Evolutionary conservation across 2,113 vertebrate species (phyloP).

Genomic region (Lepisosteus osseus): DNA sequence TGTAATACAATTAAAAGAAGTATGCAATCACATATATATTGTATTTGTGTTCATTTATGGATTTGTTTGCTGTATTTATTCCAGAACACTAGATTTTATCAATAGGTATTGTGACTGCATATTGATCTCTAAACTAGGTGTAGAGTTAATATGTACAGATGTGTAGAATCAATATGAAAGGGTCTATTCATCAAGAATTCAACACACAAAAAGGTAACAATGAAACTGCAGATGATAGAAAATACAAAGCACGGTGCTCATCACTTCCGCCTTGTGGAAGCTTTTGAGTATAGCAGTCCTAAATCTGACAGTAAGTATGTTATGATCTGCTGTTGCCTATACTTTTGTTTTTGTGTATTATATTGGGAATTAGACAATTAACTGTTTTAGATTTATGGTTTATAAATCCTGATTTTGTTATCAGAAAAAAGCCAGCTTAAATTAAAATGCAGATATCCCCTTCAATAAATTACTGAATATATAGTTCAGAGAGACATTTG

Average conservation of each 20-base stretch:
- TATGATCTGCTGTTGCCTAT: constrained; percentile 12
- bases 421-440: too few species aligned
- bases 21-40: too few species aligned
- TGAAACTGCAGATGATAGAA: constrained; percentile 18
- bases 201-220: background rate
- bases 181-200: background rate
- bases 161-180: background rate
- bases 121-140: background rate
- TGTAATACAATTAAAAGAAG: too few species aligned
- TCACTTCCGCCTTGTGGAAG: constrained; percentile 49
- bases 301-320: background rate
- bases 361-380: constrained; percentile 17
- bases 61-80: too few species aligned
- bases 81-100: too few species aligned
- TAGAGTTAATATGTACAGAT: background rate
- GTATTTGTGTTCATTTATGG: too few species aligned
- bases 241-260: constrained; percentile 8
- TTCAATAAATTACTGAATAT: constrained; percentile 23
- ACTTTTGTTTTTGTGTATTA: constrained; percentile 12
- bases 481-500: constrained; percentile 6
- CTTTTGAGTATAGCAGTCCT: constrained; percentile 3
- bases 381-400: constrained; percentile 11
- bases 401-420: background rate
- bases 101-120: too few species aligned
- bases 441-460: background rate